These are phyloP conservation scores for Drosophila sucinea DNA, from an alignment of 1,140 invertebrate species.

Conservation along the genomic window DNA sequence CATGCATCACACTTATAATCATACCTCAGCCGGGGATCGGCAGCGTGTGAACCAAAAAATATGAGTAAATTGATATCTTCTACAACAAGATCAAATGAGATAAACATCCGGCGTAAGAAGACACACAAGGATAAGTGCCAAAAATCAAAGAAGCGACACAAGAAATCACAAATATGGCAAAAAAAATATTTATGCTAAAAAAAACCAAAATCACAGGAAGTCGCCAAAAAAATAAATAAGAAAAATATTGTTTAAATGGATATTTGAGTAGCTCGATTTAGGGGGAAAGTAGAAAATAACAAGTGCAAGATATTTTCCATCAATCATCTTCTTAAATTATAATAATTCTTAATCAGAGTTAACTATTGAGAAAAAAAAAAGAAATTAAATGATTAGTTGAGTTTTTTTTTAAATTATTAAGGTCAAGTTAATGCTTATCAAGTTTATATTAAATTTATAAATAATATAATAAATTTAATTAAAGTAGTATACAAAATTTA, in stretches of 20 bases:
- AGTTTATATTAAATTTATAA: too few species aligned
- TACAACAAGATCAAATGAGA: constrained; percentile 33
- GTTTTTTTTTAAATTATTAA: too few species aligned
- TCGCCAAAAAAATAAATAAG: neutral
- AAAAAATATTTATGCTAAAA: neutral
- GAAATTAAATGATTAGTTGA: too few species aligned
- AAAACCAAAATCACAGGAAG: neutral
- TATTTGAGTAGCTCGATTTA: neutral
- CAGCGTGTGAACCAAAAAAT: constrained; percentile 41
- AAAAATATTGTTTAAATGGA: neutral
- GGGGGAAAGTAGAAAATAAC: neutral
- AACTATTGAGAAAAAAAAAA: too few species aligned
- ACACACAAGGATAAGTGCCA: neutral
- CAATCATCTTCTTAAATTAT: too few species aligned
- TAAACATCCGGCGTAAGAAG: constrained; percentile 47
- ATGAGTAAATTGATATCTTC: constrained; percentile 44
- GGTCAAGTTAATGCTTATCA: too few species aligned
- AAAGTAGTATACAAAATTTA: too few species aligned
- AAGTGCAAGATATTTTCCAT: neutral
- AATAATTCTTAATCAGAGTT: too few species aligned
- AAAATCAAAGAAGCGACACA: neutral
- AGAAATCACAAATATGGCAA: neutral
- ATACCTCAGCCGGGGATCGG: constrained; percentile 11
- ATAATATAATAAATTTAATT: too few species aligned
- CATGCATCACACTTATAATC: constrained; percentile 40